These are phyloP conservation scores for Otis tarda DNA, from an alignment of 2,113 vertebrate genomes.

Conservation along the genomic window DNA sequence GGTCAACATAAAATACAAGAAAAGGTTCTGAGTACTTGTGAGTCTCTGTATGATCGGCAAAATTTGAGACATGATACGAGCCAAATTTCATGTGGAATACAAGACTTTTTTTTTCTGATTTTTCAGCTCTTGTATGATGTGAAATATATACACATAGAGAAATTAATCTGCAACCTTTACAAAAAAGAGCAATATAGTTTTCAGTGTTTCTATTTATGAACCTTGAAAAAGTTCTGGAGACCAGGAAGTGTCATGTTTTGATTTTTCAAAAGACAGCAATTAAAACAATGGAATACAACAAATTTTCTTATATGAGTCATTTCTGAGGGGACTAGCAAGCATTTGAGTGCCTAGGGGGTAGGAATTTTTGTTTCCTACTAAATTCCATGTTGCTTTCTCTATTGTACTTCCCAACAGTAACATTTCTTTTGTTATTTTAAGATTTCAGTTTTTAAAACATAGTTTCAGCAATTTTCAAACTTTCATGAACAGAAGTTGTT, in stretches of 20 bases:
- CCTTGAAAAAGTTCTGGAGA: not conserved
- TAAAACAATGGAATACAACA: not conserved
- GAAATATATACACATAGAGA: not conserved
- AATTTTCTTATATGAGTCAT: not conserved
- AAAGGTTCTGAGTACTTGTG: not conserved
- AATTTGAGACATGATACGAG: not conserved
- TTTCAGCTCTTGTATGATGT: rapidly evolving
- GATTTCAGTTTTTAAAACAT: not conserved
- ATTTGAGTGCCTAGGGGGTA: not conserved
- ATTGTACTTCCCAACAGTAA: not conserved
- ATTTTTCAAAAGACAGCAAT: not conserved
- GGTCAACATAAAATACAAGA: not conserved
- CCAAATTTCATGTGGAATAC: not conserved
- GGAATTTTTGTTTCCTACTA: not conserved
- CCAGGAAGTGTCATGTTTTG: not conserved
- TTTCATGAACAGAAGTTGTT: not conserved
- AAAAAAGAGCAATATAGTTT: not conserved
- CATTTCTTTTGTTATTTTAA: not conserved
- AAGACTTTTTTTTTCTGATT: not conserved
- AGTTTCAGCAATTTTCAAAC: rapidly evolving
- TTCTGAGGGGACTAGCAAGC: not conserved
- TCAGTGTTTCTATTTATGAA: not conserved
- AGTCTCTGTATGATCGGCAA: not conserved
- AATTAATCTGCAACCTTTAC: not conserved
- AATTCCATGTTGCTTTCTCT: not conserved